Base-by-base conservation (phyloP, 2,797 vertebrate genomes). In the Psittacula echo region DNA sequence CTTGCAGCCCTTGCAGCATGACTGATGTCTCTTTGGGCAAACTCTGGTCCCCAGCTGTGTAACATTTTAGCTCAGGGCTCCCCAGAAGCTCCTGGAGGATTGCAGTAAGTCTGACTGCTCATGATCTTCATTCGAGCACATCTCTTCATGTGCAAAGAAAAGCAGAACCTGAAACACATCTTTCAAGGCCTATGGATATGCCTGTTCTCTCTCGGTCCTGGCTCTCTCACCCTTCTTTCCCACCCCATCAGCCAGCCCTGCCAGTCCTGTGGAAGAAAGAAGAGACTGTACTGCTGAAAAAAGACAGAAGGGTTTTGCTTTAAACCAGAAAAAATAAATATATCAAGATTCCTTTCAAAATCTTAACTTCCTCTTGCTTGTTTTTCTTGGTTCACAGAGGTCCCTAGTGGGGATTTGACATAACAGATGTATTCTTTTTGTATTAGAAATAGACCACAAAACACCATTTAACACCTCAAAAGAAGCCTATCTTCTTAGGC, bases 271-370 rank as follows among this genome's bases (percentile, higher is more conserved):
- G 26, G 34, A 89, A 95, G 93, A 96, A 94, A 61, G 86, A 74
- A 92, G 26, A 47, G 77, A 83, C 89, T 95, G 39, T 93, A n/a
- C 58, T 79, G 72, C 84, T 54, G 74, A 66, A 89, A 87, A 84
- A 16, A 85, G 94, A 95, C 92, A 96, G 96, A 96, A 88, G 72
- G 62, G 77, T n/a, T 78, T 78, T 85, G 67, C 85, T 90, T 91
- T 56, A 95, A 91, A 90, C 56, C 76, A 94, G 70, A 73, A 48
- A 95, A 96, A 95, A 94, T 82, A 95, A 97, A 95, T 89, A 80
- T 12, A 93, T 89, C 87, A 65, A 75, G 71, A 91, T 90, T 96
- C 71, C 92, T 97, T 97, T 93, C 87, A 94, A 92, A 94, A 90
- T 58, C 67, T 68, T 54, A 7, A 11, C 79, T 95, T 95, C 77